These are phyloP conservation scores for Halichoeres trimaculatus DNA, from an alignment of 2,113 vertebrate species.

Conservation along the genomic window DNA sequence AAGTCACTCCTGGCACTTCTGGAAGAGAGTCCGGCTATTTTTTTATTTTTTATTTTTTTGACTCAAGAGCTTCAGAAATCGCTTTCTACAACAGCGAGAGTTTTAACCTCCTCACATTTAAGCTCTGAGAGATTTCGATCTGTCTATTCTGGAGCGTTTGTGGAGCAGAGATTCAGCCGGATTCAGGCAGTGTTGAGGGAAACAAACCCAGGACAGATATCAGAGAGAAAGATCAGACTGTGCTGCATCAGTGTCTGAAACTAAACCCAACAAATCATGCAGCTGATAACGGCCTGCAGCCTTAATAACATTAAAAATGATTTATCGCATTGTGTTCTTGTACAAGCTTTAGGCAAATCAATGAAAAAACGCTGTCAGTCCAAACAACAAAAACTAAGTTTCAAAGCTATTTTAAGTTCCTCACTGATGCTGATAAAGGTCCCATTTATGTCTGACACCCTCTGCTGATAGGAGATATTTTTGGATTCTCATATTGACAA, in stretches of 20 bases:
- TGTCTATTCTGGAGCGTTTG: constrained; percentile 11
- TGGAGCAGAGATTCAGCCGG: neutral
- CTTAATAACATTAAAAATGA: neutral
- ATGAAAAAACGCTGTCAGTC: neutral
- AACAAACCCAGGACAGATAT: neutral
- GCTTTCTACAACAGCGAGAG: constrained; percentile 3
- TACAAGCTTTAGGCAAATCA: neutral
- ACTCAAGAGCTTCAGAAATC: constrained; percentile 41
- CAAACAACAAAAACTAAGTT: neutral
- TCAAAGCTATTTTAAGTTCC: neutral
- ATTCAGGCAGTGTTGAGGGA: neutral
- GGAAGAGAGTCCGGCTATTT: constrained; percentile 36
- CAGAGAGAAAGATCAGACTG: neutral
- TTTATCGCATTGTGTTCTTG: neutral
- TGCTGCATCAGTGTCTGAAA: neutral
- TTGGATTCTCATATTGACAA: neutral
- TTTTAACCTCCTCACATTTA: constrained; percentile 31
- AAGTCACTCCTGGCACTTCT: constrained; percentile 41
- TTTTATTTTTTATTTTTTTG: constrained; percentile 56
- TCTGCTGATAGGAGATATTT: constrained; percentile 1
- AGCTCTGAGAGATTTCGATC: constrained; percentile 22
- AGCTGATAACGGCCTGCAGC: neutral
- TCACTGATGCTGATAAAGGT: neutral
- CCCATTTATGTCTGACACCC: neutral
- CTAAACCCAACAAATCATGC: neutral